Evolutionary conservation across 2,113 vertebrate species (phyloP).

Genomic region (Oophaga pumilio): DNA sequence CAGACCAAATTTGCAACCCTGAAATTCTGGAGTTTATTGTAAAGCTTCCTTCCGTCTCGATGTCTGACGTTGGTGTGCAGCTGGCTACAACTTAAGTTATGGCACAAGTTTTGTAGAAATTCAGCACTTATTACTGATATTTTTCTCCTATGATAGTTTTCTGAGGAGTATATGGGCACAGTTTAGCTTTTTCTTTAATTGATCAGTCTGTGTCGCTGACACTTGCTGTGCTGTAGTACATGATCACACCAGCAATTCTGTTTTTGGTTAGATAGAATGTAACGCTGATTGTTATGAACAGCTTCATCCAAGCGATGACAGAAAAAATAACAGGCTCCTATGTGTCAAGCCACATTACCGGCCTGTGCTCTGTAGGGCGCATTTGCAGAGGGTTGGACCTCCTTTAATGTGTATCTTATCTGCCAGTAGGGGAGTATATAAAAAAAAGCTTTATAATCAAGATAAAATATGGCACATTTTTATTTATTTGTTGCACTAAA

Average conservation of each 20-base stretch:
- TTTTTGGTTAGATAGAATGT: slow-evolving; percentile 65
- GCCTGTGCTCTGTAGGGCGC: slow-evolving; percentile 86
- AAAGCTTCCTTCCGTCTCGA: not conserved
- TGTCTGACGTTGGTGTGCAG: not conserved
- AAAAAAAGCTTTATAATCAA: not conserved
- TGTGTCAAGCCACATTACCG: slow-evolving; percentile 87
- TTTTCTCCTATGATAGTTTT: not conserved
- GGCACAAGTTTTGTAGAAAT: no score
- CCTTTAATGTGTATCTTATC: slow-evolving; percentile 64
- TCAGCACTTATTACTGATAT: no score
- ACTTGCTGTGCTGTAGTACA: not conserved
- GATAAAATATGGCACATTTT: slow-evolving; percentile 14
- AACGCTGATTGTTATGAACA: slow-evolving; percentile 90
- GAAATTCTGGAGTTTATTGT: no score
- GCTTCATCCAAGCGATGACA: slow-evolving; percentile 88
- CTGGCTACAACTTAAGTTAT: not conserved
- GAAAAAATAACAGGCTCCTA: slow-evolving; percentile 92
- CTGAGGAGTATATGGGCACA: not conserved
- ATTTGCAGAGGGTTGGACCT: slow-evolving; percentile 86
- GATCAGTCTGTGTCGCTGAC: not conserved
- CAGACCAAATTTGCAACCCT: no score
- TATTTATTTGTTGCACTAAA: not conserved
- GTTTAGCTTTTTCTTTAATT: not conserved
- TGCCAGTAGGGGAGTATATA: not conserved
- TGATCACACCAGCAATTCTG: slow-evolving; percentile 3